phyloP scores from a whole-genome alignment of 2,797 vertebrate species.

The Parauchenoglanis punctatus region DNA sequence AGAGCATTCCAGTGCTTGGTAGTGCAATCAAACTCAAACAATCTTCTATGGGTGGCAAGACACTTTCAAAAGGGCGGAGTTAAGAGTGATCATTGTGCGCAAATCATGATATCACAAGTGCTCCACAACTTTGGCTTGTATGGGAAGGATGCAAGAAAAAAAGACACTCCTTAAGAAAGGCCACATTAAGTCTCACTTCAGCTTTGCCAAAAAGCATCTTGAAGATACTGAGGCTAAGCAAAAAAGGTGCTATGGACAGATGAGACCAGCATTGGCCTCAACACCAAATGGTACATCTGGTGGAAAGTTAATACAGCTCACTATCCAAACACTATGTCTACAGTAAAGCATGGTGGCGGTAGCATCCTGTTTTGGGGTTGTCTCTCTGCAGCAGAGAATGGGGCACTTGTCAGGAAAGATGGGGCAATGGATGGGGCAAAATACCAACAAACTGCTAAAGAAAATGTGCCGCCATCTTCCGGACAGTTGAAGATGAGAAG shows the following conservation, averaged over 20 bases:
- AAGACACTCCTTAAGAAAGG: not conserved
- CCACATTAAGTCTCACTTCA: not conserved
- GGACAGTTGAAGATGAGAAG: not conserved
- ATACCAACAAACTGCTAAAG: not conserved
- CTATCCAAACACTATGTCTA: not conserved
- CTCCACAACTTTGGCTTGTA: not conserved
- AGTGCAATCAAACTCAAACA: not conserved
- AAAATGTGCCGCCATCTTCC: not conserved
- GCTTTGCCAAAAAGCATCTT: not conserved
- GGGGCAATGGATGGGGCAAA: not conserved
- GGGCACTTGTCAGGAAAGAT: not conserved
- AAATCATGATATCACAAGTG: not conserved
- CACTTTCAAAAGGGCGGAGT: not conserved
- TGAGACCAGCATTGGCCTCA: not conserved
- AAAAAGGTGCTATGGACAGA: not conserved
- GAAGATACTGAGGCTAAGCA: not conserved
- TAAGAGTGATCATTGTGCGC: not conserved
- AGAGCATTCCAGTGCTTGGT: not conserved
- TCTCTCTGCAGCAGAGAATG: not conserved
- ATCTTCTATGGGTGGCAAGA: not conserved
- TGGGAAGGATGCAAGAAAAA: not conserved
- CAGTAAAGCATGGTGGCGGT: not conserved
- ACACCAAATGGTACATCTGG: not conserved
- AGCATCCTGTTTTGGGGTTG: not conserved
- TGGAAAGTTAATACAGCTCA: not conserved